These are phyloP conservation scores for Dromaius novaehollandiae DNA, from an alignment of 2,113 vertebrate species.

Conservation along the genomic window DNA sequence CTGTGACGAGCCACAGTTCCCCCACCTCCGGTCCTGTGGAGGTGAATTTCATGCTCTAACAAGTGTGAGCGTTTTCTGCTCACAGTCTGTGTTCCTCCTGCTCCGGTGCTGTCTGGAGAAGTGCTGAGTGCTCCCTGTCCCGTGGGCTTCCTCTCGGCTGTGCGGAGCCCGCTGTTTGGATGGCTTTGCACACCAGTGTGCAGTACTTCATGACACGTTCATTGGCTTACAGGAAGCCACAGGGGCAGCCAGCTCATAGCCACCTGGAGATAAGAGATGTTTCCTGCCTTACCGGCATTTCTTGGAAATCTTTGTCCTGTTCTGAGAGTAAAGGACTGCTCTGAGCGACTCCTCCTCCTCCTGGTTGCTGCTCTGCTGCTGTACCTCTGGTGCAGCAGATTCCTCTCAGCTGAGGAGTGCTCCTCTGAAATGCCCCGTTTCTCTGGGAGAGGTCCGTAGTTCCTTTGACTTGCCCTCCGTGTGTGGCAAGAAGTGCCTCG, in stretches of 20 bases:
- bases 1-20: rapidly evolving
- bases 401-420: rapidly evolving
- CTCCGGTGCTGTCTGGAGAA: neutral
- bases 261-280: no score
- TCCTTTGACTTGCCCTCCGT: neutral
- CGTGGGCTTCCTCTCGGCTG: neutral
- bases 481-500: rapidly evolving
- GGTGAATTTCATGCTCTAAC: neutral
- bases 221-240: no score
- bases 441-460: rapidly evolving
- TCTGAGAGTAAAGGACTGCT: no score
- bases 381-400: neutral
- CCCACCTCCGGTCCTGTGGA: no score
- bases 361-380: neutral
- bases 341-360: no score
- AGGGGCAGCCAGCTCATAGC: no score
- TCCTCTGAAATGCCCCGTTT: neutral
- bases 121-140: neutral
- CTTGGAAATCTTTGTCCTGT: no score
- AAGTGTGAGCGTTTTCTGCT: neutral
- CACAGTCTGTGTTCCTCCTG: neutral
- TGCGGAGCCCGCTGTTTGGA: neutral
- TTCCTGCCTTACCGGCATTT: no score
- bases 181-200: rapidly evolving
- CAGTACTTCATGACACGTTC: rapidly evolving